Evolutionary conservation across 1,140 invertebrate species (phyloP).

Genomic region (Drosophila teissieri): DNA sequence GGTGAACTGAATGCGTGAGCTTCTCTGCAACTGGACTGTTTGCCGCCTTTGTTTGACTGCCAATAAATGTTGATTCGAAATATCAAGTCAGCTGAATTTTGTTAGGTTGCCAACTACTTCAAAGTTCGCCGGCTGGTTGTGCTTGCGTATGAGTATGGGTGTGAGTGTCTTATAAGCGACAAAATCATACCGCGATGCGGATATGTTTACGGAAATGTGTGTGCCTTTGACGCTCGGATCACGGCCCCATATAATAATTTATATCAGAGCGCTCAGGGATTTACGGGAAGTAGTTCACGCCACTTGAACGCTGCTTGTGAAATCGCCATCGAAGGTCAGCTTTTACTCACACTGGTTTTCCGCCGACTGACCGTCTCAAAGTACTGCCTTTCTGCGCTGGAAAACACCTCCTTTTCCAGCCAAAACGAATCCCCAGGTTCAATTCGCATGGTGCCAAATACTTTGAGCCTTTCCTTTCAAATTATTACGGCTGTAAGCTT

Average conservation of each 20-base stretch:
- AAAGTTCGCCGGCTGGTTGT: conserved; percentile 34
- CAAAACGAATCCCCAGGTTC: conserved; percentile 53
- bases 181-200: conserved; percentile 3
- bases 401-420: conserved; percentile 43
- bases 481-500: background rate
- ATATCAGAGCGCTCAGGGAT: background rate
- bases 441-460: conserved; percentile 32
- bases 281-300: background rate
- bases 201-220: background rate
- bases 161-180: conserved; percentile 5
- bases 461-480: background rate
- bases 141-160: conserved; percentile 1
- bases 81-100: conserved; percentile 49
- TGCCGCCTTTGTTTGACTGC: conserved; percentile 31
- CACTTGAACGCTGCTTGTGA: background rate
- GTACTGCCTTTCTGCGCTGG: conserved; percentile 45
- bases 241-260: conserved; percentile 3
- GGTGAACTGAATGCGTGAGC: conserved; percentile 9
- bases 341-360: conserved; percentile 10
- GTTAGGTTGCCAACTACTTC: conserved; percentile 47
- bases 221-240: background rate
- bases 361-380: conserved; percentile 22
- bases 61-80: conserved; percentile 19
- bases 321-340: background rate
- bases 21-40: background rate